Evolutionary conservation across 53 echinoderm and acorn worm species (phyloP).

Genomic region (Temnopleurus reevesii): DNA sequence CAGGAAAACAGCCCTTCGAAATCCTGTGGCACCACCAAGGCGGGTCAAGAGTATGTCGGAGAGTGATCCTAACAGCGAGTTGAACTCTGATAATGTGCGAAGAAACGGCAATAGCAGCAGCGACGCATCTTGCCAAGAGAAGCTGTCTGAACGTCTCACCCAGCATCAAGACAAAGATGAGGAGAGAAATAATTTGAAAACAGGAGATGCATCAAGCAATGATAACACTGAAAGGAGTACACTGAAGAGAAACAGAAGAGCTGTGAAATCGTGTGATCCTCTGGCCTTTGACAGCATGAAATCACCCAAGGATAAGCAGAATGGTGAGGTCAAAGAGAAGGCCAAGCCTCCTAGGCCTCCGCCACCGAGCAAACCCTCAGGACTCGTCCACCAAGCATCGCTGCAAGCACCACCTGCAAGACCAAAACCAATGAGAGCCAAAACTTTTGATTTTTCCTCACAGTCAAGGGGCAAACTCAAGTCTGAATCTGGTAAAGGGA

Average conservation of each 20-base stretch:
- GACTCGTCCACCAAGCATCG: slow-evolving; percentile 19
- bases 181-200: not conserved
- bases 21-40: slow-evolving; percentile 53
- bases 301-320: not conserved
- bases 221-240: not conserved
- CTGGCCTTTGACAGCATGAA: not conserved
- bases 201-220: not conserved
- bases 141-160: not conserved
- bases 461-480: not conserved
- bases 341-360: slow-evolving; percentile 58
- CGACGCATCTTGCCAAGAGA: not conserved
- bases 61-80: slow-evolving; percentile 12
- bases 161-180: not conserved
- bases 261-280: slow-evolving; percentile 41
- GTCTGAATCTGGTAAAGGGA: not conserved
- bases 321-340: slow-evolving; percentile 12
- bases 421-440: slow-evolving; percentile 53
- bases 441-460: slow-evolving; percentile 22
- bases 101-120: not conserved
- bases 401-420: slow-evolving; percentile 46
- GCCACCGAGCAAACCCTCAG: slow-evolving; percentile 54
- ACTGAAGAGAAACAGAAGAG: slow-evolving; percentile 38
- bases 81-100: not conserved
- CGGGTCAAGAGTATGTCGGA: slow-evolving; percentile 53
- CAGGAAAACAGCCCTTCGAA: slow-evolving; percentile 1